Percentiles rank a stretch among this genome's conserved stretches.
Conservation (phyloP, 2,888 invertebrate genomes). For the Ceraclea dissimilis region DNA sequence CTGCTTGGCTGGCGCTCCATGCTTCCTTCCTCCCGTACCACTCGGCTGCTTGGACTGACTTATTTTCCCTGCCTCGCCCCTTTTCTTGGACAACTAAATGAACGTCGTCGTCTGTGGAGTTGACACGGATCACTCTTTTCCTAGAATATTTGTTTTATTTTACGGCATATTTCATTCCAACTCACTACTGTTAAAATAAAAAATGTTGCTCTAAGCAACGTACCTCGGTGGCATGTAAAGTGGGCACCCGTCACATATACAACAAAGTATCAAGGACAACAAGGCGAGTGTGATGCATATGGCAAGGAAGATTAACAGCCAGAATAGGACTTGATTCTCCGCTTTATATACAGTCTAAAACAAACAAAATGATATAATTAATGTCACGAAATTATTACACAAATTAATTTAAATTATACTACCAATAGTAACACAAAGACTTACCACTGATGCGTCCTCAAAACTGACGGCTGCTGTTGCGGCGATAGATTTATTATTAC, state of each 20-base stretch:
- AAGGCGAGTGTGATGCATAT: conserved; percentile 66
- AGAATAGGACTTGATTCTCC: conserved; percentile 64
- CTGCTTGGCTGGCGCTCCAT: conserved; percentile 74
- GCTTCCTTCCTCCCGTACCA: conserved; percentile 74
- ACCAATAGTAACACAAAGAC: neutral
- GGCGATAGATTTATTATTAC: conserved; percentile 40
- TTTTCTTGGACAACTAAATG: conserved; percentile 66
- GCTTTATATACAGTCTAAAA: conserved; percentile 65
- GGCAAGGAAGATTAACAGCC: conserved; percentile 71
- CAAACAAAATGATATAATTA: conserved; percentile 5
- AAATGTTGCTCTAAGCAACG: conserved; percentile 20
- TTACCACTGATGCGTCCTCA: conserved; percentile 25
- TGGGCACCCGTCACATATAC: conserved; percentile 80
- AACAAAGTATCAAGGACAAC: conserved; percentile 68
- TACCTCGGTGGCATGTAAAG: conserved; percentile 70
- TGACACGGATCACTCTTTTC: conserved; percentile 67
- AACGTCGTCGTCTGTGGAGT: conserved; percentile 67
- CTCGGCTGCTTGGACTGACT: conserved; percentile 68
- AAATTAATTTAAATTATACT: neutral
- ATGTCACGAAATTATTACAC: neutral
- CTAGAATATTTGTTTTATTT: conserved; percentile 49
- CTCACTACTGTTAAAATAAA: conserved; percentile 16
- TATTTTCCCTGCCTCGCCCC: conserved; percentile 62
- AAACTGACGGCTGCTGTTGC: conserved; percentile 33
- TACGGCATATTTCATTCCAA: conserved; percentile 25